phyloP scores from a whole-genome alignment of 2,888 invertebrate genomes.

The Microplitis deprimator region DNA sequence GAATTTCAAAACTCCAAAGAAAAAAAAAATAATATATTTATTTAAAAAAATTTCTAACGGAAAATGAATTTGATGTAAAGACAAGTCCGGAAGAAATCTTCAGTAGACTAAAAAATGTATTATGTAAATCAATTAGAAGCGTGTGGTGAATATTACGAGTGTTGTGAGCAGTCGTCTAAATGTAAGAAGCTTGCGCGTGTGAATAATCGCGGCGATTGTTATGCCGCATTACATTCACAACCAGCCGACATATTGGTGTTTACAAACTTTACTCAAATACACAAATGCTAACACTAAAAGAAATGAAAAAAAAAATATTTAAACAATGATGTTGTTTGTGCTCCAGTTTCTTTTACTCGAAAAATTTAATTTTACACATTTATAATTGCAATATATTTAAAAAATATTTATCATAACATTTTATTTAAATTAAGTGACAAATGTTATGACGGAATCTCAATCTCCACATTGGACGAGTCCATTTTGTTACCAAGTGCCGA shows the following conservation, averaged over 20 bases:
- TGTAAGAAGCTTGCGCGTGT: slow-evolving; percentile 52
- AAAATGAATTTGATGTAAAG: not conserved
- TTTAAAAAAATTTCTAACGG: no score
- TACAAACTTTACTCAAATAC: not conserved
- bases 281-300: slow-evolving; percentile 2
- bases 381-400: not conserved
- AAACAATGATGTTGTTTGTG: not conserved
- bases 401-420: slow-evolving; percentile 10
- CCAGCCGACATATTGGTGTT: slow-evolving; percentile 28
- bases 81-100: not conserved
- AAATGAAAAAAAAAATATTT: not conserved
- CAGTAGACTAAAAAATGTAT: slow-evolving; percentile 40
- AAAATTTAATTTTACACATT: not conserved
- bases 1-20: no score
- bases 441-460: slow-evolving; percentile 24
- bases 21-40: no score
- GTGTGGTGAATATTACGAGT: slow-evolving; percentile 48
- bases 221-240: slow-evolving; percentile 14
- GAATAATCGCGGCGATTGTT: slow-evolving; percentile 33
- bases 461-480: slow-evolving; percentile 70
- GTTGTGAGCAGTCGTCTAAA: slow-evolving; percentile 54
- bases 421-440: not conserved
- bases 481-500: slow-evolving; percentile 53
- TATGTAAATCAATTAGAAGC: slow-evolving; percentile 57
- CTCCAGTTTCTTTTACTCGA: not conserved